Evolutionary conservation across 1,140 invertebrate genomes (phyloP).

Genomic region (Drosophila tristis): DNA sequence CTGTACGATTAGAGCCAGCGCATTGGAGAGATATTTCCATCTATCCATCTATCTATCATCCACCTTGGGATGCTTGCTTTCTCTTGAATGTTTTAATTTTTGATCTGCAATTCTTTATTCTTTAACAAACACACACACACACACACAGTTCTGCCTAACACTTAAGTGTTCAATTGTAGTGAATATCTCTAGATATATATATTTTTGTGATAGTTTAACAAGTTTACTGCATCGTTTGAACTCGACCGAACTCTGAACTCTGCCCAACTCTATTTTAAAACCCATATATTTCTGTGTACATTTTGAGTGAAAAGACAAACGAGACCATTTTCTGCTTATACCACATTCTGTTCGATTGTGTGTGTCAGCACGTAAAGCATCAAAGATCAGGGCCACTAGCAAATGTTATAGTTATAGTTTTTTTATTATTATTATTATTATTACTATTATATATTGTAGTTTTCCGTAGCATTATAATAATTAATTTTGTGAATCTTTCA

Average conservation of each 20-base stretch:
- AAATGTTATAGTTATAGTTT: constrained; percentile 64
- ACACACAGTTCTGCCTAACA: constrained; percentile 44
- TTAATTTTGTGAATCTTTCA: constrained; percentile 17
- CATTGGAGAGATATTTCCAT: constrained; percentile 2
- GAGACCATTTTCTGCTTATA: constrained; percentile 17
- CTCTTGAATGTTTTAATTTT: constrained; percentile 9
- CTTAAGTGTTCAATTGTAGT: constrained; percentile 74
- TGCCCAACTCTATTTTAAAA: constrained; percentile 33
- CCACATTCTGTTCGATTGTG: constrained; percentile 33
- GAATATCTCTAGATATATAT: constrained; percentile 51
- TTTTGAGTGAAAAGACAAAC: constrained; percentile 34
- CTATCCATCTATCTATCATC: constrained; percentile 11
- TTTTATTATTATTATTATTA: constrained; percentile 40
- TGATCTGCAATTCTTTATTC: constrained; percentile 30
- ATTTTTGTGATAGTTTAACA: constrained; percentile 72
- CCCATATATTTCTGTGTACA: constrained; percentile 5
- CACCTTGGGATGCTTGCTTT: constrained; percentile 17
- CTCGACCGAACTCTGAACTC: constrained; percentile 24
- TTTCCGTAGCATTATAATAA: neutral
- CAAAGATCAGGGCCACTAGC: constrained; percentile 67
- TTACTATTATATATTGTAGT: neutral
- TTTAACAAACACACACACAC: constrained; percentile 6
- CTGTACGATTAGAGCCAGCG: constrained; percentile 1
- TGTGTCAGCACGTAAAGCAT: constrained; percentile 41
- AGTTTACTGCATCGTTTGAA: constrained; percentile 53